Base-by-base conservation (phyloP, 2,797 vertebrate genomes). In the Lepus oiostolus region DNA sequence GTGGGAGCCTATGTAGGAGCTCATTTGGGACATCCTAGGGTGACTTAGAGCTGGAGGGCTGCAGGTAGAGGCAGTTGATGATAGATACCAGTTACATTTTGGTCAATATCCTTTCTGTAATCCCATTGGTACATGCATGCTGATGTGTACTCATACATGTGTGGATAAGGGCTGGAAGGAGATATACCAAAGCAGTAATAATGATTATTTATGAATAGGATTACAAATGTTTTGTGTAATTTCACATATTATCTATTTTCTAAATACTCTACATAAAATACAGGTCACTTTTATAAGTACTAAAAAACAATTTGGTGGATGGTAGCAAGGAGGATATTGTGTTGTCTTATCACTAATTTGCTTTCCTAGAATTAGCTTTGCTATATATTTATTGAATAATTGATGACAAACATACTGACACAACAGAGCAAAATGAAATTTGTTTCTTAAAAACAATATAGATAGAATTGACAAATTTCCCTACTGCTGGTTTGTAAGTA, bases 351-450 rank as follows among this genome's bases (percentile, higher is more conserved):
- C 82, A 85, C 62, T 71, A 82, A 85, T 82, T 89, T 88, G n/a
- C 11, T 94, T 85, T 93, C 30, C 80, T 85, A 62, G 3, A 95
- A 60, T 10, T 70, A 50, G 42, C 17, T 10, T 35, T 82, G 35
- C 13, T 52, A 1, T 42, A 2, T 50, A 85, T 47, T 79, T 94
- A 47, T n/a, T 84, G 92, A 28, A 85, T 54, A 82, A 42, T 89
- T 94, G 60, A 82, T 65, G 54, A 91, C 81, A 75, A 75, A 85
- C 58, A 82, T 81, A 71, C n/a, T 58, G 86, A 80, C 90, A 71
- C 28, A 71, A 85, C 21, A 26, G 30, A 50, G 62, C 77, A 70
- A 90, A 92, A 81, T 85, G 30, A 95, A 91, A 60, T 35, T 9
- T 88, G 30, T 76, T 96, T 80, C 80, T 94, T 71, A 86, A 83